Base-by-base conservation (phyloP, 1,140 invertebrate genomes). In the Daktulosphaira vitifoliae region DNA sequence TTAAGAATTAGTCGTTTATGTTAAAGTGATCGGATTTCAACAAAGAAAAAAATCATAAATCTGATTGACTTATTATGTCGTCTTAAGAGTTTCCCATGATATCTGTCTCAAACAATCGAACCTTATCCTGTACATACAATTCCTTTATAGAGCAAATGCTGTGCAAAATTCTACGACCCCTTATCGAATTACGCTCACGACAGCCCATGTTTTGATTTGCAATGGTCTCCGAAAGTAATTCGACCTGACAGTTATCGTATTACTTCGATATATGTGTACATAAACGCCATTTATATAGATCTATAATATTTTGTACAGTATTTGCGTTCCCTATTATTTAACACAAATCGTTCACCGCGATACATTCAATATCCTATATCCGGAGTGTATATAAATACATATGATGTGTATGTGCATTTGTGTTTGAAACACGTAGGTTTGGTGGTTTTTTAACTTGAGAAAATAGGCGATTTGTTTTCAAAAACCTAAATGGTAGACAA, bases 221-320 rank as follows among this genome's bases (percentile, higher is more conserved):
- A 46, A 48, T 46, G 39, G 42, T 29, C 56, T 48, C 56, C 56
- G 42, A 18, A 3, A 25, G 56, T 48, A 62, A 62, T 46, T 25
- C 56, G 56, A 62, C 56, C 56, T 62, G 56, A 62, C 56, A 62
- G 56, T 62, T 62, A 62, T 62, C 56, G 56, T 62, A 62, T 62
- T 62, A 46, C 56, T 62, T 62, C 25, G 23, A 38, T 59, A 8
- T 25, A 56, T 16, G 42, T 15, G 15, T 38, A 54, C 20, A 53
- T 53, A 33, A 33, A 33, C 11, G 11, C 11, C 11, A 33, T 33
- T 11, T 11, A 11, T 33, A 33, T 33, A 33, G 5, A 33, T 33
- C 11, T 50, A 51, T 51, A 51, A 5, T 6, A 6, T 33, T 51
- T 26, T 23, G 22, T 9, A 29, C 15, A 23, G 23, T 5, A 44